Evolutionary conservation across 2,888 invertebrate genomes (phyloP).

Genomic region (Melanostoma mellinum): DNA sequence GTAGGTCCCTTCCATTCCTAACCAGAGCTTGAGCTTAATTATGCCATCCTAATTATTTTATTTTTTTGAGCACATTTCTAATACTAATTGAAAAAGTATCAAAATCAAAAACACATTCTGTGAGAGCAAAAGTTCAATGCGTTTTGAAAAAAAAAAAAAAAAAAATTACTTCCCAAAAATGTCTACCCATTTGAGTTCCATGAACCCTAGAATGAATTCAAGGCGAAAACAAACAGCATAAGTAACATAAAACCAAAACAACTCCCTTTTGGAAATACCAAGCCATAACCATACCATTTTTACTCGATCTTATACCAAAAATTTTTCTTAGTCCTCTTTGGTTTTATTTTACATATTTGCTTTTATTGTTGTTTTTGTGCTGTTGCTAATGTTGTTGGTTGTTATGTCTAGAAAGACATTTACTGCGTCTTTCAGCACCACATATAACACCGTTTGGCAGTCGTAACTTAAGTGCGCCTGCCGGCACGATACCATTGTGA

Average conservation of each 20-base stretch:
- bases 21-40: too few species aligned
- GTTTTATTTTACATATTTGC: slow-evolving; percentile 49
- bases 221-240: slow-evolving; percentile 50
- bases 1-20: too few species aligned
- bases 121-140: too few species aligned
- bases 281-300: slow-evolving; percentile 18
- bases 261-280: slow-evolving; percentile 34
- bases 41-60: too few species aligned
- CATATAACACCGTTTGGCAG: slow-evolving; percentile 55
- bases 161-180: slow-evolving; percentile 5
- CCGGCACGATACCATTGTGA: slow-evolving; percentile 49
- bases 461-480: slow-evolving; percentile 65
- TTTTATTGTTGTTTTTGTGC: slow-evolving; percentile 23
- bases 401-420: slow-evolving; percentile 44
- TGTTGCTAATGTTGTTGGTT: slow-evolving; percentile 33
- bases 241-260: slow-evolving; percentile 49
- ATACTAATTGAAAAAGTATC: too few species aligned
- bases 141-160: neutral
- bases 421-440: slow-evolving; percentile 51
- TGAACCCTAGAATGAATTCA: slow-evolving; percentile 43
- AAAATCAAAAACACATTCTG: too few species aligned
- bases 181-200: slow-evolving; percentile 34
- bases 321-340: slow-evolving; percentile 16
- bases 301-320: slow-evolving; percentile 10
- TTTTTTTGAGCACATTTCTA: too few species aligned